A percentile compares a stretch with the other conserved stretches of the same genome.
Evolutionary conservation across 2,888 invertebrate genomes (phyloP).

Genomic region (Anoplius nigerrimus): DNA sequence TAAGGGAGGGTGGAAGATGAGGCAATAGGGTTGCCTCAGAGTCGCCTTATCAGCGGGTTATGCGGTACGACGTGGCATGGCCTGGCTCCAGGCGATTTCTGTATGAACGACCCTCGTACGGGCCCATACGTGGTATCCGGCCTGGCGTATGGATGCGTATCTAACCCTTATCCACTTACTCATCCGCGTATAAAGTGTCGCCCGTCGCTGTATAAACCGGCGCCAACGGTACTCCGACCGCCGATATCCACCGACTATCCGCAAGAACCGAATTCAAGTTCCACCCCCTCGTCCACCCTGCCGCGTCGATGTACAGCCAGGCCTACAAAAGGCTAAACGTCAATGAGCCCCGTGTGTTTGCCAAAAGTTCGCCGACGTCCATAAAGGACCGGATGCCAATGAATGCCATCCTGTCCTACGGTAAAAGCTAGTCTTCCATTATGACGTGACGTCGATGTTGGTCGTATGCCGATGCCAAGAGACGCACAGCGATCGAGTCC

Average conservation of each 20-base stretch:
- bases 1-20: conserved; percentile 9
- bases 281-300: neutral
- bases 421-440: too few relatives aligned
- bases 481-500: too few relatives aligned
- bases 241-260: neutral
- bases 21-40: conserved; percentile 39
- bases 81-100: conserved; percentile 41
- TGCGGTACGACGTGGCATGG: conserved; percentile 37
- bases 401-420: too few relatives aligned
- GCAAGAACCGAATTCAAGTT: too few relatives aligned
- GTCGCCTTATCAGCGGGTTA: conserved; percentile 59
- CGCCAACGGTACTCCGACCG: neutral
- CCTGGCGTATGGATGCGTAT: conserved; percentile 22
- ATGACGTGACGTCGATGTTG: too few relatives aligned
- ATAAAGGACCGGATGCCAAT: too few relatives aligned
- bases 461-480: too few relatives aligned
- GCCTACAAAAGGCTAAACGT: conserved; percentile 6
- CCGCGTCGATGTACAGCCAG: neutral
- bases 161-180: conserved; percentile 35
- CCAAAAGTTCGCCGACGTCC: neutral
- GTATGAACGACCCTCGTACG: conserved; percentile 30
- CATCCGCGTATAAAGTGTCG: conserved; percentile 26
- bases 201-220: conserved; percentile 8
- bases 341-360: neutral
- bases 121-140: conserved; percentile 22